phyloP scores from a whole-genome alignment of 2,888 invertebrate species.

The Drosophila lacicola region DNA sequence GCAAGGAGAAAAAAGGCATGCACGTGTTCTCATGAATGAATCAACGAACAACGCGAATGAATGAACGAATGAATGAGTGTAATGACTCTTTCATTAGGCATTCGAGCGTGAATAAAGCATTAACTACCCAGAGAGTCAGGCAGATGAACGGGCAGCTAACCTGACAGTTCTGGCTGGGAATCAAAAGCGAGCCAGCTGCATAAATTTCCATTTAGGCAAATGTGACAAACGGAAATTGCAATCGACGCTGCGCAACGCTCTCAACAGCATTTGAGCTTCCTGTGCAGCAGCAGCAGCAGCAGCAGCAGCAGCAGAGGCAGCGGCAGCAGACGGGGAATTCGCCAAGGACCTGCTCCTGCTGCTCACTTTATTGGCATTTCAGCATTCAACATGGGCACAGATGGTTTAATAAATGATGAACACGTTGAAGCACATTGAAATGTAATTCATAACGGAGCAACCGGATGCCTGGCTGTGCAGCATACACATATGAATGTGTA shows the following conservation, averaged over 20 bases:
- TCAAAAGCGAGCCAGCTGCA: conserved; percentile 47
- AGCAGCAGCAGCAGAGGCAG: not conserved
- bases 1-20: conserved; percentile 27
- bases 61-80: conserved; percentile 60
- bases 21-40: conserved; percentile 58
- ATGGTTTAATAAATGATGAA: conserved; percentile 69
- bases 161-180: conserved; percentile 4
- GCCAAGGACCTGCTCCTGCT: conserved; percentile 41
- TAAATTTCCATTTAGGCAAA: conserved; percentile 76
- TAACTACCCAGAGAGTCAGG: conserved; percentile 37
- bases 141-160: not conserved
- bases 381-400: conserved; percentile 3
- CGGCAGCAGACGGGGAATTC: conserved; percentile 27
- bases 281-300: conserved; percentile 22
- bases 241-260: conserved; percentile 53
- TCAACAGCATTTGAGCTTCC: conserved; percentile 60
- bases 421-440: conserved; percentile 73
- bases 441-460: conserved; percentile 72
- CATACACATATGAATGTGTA: conserved; percentile 1
- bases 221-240: conserved; percentile 78
- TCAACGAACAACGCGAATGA: conserved; percentile 45
- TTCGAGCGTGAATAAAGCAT: conserved; percentile 68
- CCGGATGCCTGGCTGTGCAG: conserved; percentile 28
- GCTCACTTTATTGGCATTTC: conserved; percentile 52
- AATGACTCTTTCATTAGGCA: conserved; percentile 69